Conservation (phyloP, 2,113 vertebrate genomes). For the Brachypodius melanocephalos region DNA sequence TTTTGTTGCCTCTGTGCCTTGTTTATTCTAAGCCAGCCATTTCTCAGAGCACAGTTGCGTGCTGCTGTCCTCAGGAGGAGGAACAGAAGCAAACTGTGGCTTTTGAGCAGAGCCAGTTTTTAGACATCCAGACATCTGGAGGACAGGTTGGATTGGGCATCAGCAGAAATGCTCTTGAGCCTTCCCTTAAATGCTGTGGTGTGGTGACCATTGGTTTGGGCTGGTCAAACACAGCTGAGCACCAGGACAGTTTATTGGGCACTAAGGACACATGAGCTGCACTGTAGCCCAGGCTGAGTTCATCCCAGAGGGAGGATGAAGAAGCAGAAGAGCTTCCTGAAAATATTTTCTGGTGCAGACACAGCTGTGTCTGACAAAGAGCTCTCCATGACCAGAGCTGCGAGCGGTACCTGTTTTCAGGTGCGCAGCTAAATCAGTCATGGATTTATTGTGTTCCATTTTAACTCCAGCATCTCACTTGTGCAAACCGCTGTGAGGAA, state of each 20-base stretch:
- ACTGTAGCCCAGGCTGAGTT: neutral
- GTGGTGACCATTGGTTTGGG: neutral
- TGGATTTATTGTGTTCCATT: neutral
- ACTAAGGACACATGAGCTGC: neutral
- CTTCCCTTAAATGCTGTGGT: neutral
- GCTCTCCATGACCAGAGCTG: neutral
- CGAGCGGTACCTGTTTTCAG: neutral
- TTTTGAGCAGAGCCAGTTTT: neutral
- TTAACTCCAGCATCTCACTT: neutral
- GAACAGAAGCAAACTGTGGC: neutral
- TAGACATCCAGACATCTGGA: neutral
- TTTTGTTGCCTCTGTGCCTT: conserved; percentile 26
- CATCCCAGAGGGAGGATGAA: neutral
- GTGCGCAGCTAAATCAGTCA: neutral
- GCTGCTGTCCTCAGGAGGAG: neutral
- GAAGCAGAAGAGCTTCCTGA: neutral
- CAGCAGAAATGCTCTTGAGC: neutral
- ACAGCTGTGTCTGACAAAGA: accelerated
- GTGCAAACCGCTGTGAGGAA: neutral
- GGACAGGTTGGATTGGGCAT: neutral
- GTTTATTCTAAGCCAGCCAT: conserved; percentile 19
- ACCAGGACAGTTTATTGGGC: neutral
- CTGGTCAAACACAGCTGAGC: neutral
- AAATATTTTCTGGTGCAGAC: neutral
- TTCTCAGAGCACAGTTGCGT: neutral